These are phyloP conservation scores for Henricia sp. DNA, from an alignment of 53 echinoderm and acorn worm species.

Conservation along the genomic window DNA sequence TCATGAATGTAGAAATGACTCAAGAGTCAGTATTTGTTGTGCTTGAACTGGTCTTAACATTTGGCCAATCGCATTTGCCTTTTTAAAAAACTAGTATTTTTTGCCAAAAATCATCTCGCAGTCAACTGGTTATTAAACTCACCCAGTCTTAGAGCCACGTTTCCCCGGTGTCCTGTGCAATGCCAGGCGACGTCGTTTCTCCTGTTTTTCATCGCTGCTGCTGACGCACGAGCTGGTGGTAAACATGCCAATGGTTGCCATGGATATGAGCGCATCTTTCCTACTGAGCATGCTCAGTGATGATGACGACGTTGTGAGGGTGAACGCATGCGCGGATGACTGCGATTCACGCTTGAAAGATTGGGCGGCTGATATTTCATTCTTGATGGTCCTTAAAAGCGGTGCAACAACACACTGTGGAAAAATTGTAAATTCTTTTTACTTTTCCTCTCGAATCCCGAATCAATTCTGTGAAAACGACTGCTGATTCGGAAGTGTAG, in stretches of 20 bases:
- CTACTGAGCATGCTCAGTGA: conserved; percentile 4
- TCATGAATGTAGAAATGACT: no score
- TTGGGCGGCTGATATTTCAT: conserved; percentile 15
- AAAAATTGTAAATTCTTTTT: no score
- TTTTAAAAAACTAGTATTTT: no score
- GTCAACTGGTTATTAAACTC: no score
- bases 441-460: no score
- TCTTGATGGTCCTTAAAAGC: conserved; percentile 26
- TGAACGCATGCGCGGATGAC: not conserved
- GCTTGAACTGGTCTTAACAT: no score
- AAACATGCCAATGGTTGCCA: conserved; percentile 37
- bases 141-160: conserved; percentile 31
- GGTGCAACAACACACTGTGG: conserved; percentile 42
- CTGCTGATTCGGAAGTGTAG: no score
- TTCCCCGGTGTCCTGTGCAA: conserved; percentile 48
- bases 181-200: conserved; percentile 58
- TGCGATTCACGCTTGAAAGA: not conserved
- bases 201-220: conserved; percentile 79
- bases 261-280: conserved; percentile 24
- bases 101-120: no score
- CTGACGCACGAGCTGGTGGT: conserved; percentile 63
- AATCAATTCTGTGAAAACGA: no score
- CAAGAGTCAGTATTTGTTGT: no score
- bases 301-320: not conserved
- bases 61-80: no score